Percentiles rank a stretch among this genome's conserved stretches.
Conservation (phyloP, 2,888 invertebrate genomes). For the Drepanosiphum platanoidis region DNA sequence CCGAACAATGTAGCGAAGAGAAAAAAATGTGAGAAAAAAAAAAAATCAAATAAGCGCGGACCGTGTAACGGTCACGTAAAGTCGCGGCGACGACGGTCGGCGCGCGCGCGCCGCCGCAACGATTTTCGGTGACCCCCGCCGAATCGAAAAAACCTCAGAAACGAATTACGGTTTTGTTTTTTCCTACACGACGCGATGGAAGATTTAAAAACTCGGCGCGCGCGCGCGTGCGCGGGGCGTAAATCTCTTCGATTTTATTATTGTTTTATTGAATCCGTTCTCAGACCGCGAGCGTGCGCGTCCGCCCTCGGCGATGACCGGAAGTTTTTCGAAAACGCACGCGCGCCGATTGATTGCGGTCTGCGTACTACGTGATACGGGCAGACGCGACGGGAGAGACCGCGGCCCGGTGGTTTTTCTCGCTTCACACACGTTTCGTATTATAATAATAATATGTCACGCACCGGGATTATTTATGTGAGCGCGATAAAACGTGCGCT, state of each 20-base stretch:
- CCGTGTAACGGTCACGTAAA: neutral
- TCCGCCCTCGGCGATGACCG: neutral
- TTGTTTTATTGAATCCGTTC: neutral
- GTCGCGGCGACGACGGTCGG: neutral
- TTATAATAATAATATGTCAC: too few relatives aligned
- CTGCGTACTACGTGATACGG: neutral
- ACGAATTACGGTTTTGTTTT: slow-evolving; percentile 25
- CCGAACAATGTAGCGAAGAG: neutral
- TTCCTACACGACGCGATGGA: too few relatives aligned
- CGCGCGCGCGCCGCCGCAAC: slow-evolving; percentile 30
- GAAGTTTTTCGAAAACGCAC: neutral
- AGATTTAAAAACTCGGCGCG: fast-evolving
- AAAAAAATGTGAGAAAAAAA: too few relatives aligned
- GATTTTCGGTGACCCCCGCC: too few relatives aligned
- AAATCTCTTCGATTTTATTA: slow-evolving; percentile 6
- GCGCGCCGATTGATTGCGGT: neutral
- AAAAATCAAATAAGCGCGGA: too few relatives aligned
- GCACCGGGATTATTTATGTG: too few relatives aligned
- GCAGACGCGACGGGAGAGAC: neutral
- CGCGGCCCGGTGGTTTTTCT: neutral
- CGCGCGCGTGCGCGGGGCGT: neutral
- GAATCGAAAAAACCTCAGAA: slow-evolving; percentile 58
- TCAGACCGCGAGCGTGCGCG: slow-evolving; percentile 11
- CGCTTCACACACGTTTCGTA: too few relatives aligned
- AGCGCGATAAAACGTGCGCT: too few relatives aligned